Evolutionary conservation across 30 jellyfish, hydroid and myxozoan genomes (phyloP), one percentile per base, ranked within the genome.

Genomic region (Hydractinia symbiolongicarpus): DNA sequence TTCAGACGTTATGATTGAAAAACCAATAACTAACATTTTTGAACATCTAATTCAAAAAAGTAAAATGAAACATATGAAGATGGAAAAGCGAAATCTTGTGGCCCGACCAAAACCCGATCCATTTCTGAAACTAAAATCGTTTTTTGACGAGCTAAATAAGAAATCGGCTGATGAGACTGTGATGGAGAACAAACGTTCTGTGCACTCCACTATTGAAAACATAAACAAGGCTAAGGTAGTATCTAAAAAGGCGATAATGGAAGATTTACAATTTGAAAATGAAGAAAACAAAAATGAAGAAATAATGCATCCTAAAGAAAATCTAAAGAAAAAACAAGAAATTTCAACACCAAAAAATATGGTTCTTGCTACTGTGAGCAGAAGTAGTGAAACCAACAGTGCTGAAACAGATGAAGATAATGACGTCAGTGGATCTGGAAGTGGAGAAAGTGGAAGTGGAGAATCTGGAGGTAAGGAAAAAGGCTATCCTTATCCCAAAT

Each of bases 111-210:
- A 51, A 64, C 19, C 51, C 51, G 83, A 74, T 51, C 68, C 83
- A 4, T 50, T 74, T 21, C 68, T 49, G 21, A 74, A 74, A 49
- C 20, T 74, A 50, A 74, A 74, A 51, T 66, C 51, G 14, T 74
- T 74, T 74, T 74, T 74, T 6, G 83, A 74, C 7, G 49, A 74
- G n/a, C 51, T 74, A 16, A 58, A 50, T 5, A 74, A 74, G 61
- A 66, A 67, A 19, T 74, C 83, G 21, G 83, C 54, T 8, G 83
- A 74, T 10, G 83, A 74, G 3, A 30, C 44, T 30, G 2, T 30
- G 44, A 30, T 30, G 44, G 44, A 30, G 44, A 30, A 2, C 2
- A 30, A n/a, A 30, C 44, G 44, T 30, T 30, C 44, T 30, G 2
- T 30, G 44, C 44, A 30, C 44, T 30, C 44, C 44, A 30, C 44